phyloP scores from a whole-genome alignment of 2,113 vertebrate species.

The Coturnix japonica region DNA sequence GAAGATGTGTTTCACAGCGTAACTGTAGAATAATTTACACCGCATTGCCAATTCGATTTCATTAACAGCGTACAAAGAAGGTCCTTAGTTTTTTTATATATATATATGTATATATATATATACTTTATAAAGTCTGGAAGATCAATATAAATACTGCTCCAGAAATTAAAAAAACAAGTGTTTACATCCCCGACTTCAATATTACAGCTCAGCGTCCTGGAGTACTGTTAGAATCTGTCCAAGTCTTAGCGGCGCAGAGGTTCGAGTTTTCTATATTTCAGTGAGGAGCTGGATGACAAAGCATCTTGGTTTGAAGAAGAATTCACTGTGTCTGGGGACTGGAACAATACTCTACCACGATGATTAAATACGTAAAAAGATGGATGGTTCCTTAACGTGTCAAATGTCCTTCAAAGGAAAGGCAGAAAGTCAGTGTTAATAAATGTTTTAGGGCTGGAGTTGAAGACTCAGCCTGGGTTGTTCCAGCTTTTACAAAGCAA shows the following conservation, averaged over 20 bases:
- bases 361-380: slow-evolving; percentile 99
- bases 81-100: slow-evolving; percentile 66
- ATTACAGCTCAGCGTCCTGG: slow-evolving; percentile 80
- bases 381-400: slow-evolving; percentile 96
- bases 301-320: slow-evolving; percentile 85
- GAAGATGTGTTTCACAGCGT: slow-evolving; percentile 83
- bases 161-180: slow-evolving; percentile 73
- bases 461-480: background rate
- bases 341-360: slow-evolving; percentile 91
- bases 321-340: slow-evolving; percentile 83
- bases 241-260: slow-evolving; percentile 86
- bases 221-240: slow-evolving; percentile 67
- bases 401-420: slow-evolving; percentile 89
- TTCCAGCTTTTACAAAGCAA: background rate
- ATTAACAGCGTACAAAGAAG: slow-evolving; percentile 80
- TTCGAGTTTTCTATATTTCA: slow-evolving; percentile 94
- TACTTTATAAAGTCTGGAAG: slow-evolving; percentile 80
- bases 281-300: slow-evolving; percentile 85
- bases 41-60: slow-evolving; percentile 65
- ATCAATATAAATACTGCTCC: slow-evolving; percentile 84
- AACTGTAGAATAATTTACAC: slow-evolving; percentile 75
- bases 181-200: slow-evolving; percentile 80
- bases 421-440: slow-evolving; percentile 40
- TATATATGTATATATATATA: slow-evolving; percentile 63
- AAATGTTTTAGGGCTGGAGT: background rate